A percentile compares a stretch with the other conserved stretches of the same genome.
Conservation (phyloP, 2,797 vertebrate genomes). For the Liparis tanakae region DNA sequence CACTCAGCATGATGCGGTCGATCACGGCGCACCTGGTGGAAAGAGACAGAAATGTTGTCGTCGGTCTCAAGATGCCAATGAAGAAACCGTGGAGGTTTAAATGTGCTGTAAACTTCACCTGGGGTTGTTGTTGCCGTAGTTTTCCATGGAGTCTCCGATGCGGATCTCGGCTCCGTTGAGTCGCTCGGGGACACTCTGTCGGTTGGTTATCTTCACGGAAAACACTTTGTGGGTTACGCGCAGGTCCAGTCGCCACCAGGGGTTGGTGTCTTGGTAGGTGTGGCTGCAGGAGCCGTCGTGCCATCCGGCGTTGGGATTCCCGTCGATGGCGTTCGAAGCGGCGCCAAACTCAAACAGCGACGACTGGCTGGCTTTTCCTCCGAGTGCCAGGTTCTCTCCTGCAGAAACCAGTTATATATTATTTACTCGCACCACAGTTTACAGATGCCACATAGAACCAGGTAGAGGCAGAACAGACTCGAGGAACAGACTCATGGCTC, state of each 20-base stretch:
- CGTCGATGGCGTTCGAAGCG: conserved; percentile 60
- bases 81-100: not conserved
- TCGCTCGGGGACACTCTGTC: conserved; percentile 46
- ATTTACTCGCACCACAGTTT: not conserved
- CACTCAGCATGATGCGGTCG: conserved; percentile 21
- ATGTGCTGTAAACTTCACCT: conserved; percentile 29
- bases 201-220: too few relatives aligned
- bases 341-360: not conserved
- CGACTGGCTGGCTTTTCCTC: conserved; percentile 55
- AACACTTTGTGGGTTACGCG: conserved; percentile 51
- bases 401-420: not conserved
- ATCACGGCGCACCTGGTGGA: conserved; percentile 42
- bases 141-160: conserved; percentile 62
- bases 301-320: conserved; percentile 19
- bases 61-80: not conserved
- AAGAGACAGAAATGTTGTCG: not conserved
- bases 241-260: conserved; percentile 79
- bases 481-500: too few relatives aligned
- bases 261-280: not conserved
- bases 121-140: conserved; percentile 68
- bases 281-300: not conserved
- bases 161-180: conserved; percentile 65
- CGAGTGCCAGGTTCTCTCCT: conserved; percentile 56
- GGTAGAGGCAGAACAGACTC: too few relatives aligned
- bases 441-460: not conserved